Base-by-base conservation (phyloP, 2,888 invertebrate genomes). In the Hylaea fasciaria region DNA sequence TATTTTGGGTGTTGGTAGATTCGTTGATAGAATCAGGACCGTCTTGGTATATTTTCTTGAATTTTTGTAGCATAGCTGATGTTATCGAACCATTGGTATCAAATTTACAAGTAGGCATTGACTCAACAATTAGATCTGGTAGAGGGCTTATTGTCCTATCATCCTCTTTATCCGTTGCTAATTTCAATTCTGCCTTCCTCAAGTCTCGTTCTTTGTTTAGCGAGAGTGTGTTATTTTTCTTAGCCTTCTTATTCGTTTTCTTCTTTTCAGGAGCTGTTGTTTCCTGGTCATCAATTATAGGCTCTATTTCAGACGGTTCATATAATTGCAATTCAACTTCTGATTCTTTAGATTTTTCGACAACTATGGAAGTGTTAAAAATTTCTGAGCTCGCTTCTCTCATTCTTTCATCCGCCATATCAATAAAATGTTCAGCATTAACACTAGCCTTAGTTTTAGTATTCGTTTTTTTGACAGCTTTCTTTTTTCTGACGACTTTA, bases 71-170 rank as follows among this genome's bases (percentile, higher is more conserved):
- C 71, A 84, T 76, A 17, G 73, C 77, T 1, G 70, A 70, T 0
- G 76, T 73, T 10, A 84, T 43, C 0, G 81, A 78, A 54, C 83
- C 83, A 50, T 80, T 73, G 0, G 51, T 54, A 14, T 80, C 76
- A 8, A 81, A 71, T 54, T 69, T 68, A 7, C 51, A 48, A 0
- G 40, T 41, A 0, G 66, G 64, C 0, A 72, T 72, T 9, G 75
- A 66, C 76, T 91, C 91, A 17, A 90, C 79, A 3, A 86, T 64
- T 11, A 91, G 73, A 0, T 78, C 85, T 0, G 91, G 90, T 39
- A 91, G 71, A 5, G 90, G 86, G 67, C 90, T 89, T 45, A 72
- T 70, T 13, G 83, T 81, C 67, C 77, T 72, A 51, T 83, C 81
- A 40, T 77, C 77, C 50, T 69, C 70, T 12, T 54, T 61, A 8